phyloP scores from a whole-genome alignment of 2,888 invertebrate species.

The Branchipolynoe longqiensis region DNA sequence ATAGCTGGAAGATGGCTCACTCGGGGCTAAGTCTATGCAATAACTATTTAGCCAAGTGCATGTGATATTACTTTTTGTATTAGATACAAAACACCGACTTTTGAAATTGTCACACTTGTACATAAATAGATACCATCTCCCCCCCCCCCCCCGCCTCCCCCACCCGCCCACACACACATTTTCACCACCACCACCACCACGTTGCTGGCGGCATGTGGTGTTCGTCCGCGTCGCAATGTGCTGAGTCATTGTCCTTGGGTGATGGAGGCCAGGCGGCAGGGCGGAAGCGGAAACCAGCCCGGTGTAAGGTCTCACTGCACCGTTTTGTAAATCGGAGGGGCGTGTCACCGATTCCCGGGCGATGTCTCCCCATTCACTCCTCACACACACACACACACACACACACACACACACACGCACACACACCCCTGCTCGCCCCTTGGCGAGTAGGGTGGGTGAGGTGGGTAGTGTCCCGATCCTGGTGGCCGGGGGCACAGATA shows the following conservation, averaged over 20 bases:
- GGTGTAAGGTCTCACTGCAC: constrained; percentile 42
- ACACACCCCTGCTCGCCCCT: too few species aligned
- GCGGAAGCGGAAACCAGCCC: not conserved
- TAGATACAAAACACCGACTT: not conserved
- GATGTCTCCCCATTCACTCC: too few species aligned
- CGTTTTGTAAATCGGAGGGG: constrained; percentile 44
- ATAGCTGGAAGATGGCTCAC: too few species aligned
- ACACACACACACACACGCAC: too few species aligned
- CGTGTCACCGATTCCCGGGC: constrained; percentile 25
- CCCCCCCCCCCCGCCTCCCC: too few species aligned
- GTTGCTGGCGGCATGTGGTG: constrained; percentile 27
- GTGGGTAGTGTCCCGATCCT: not conserved
- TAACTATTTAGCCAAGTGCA: too few species aligned
- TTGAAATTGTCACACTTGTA: too few species aligned
- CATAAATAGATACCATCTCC: too few species aligned
- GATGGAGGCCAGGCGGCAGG: constrained; percentile 43
- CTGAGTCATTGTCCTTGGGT: constrained; percentile 53
- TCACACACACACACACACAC: too few species aligned
- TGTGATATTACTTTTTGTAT: too few species aligned
- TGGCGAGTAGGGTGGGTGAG: not conserved
- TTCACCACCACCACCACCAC: not conserved
- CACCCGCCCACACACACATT: too few species aligned
- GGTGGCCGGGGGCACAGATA: constrained; percentile 8
- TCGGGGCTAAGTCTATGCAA: too few species aligned
- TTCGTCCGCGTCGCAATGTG: constrained; percentile 26